Base-by-base conservation (phyloP, 2,797 vertebrate genomes). In the Periparus ater region DNA sequence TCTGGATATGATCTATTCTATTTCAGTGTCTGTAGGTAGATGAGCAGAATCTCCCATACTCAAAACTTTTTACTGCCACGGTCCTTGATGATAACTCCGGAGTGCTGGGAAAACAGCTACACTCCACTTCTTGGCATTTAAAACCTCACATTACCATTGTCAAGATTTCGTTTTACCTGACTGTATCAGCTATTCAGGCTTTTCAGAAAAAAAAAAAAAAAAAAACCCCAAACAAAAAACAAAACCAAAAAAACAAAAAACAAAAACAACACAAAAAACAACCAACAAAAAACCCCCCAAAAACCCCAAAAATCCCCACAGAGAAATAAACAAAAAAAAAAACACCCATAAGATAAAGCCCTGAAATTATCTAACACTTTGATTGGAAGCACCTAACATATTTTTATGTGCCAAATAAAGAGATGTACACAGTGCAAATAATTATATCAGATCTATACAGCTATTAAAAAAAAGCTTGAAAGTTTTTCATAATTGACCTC, bases 311-410 rank as follows among this genome's bases (percentile, higher is more conserved):
- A 40, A 40, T 13, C 38, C 38, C 38, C 8, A 10, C 20, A 12
- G 2, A 30, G 13, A 22, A 8, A 50, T 30, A 2, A 9, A 38
- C 34, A 18, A 32, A 14, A 17, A 14, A 17, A 44, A 36, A 23
- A 4, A 1, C 1, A 27, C 9, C 9, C 25, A 11, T 6, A n/a
- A 36, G 13, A 32, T 21, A 42, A 27, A n/a, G 3, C 4, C 7
- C 19, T 62, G 42, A 40, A 94, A 65, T 71, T 48, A 81, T 3
- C 17, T 53, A 57, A 15, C 4, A 42, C 20, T 51, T 38, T 63
- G 12, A 72, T 76, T 68, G 27, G 83, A 82, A 88, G 13, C 7
- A 76, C 11, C 9, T 29, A 29, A 54, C 6, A 70, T 13, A 38
- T 73, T 55, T 82, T 1, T 14, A 51, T 0, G 0, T 48, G 17